These are phyloP conservation scores for Mylabris phalerata DNA, from an alignment of 1,140 invertebrate genomes.

Conservation along the genomic window DNA sequence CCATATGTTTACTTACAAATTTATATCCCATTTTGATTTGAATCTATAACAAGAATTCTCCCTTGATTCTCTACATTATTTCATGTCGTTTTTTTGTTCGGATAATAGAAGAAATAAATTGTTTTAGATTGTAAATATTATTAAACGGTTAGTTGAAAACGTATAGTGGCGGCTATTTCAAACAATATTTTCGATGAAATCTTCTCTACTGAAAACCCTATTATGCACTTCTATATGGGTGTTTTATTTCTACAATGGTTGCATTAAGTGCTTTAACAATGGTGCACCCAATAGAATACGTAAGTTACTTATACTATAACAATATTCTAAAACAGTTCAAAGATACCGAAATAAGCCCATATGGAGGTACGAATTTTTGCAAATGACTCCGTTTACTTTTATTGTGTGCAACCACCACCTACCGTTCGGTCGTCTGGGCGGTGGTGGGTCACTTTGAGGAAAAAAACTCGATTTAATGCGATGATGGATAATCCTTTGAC, in stretches of 20 bases:
- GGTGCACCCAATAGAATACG: constrained; percentile 15
- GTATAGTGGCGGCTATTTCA: constrained; percentile 6
- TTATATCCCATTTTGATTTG: background rate
- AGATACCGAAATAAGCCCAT: background rate
- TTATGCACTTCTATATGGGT: constrained; percentile 6
- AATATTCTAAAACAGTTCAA: background rate
- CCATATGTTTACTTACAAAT: constrained; percentile 7
- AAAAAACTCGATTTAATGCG: too few relatives aligned
- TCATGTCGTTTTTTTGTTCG: background rate
- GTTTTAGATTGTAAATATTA: background rate
- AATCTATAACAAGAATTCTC: background rate
- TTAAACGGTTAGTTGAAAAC: background rate
- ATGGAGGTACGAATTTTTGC: background rate
- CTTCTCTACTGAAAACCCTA: constrained; percentile 6
- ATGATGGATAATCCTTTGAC: too few relatives aligned
- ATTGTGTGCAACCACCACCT: too few relatives aligned
- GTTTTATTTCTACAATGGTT: constrained; percentile 18
- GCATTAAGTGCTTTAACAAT: constrained; percentile 19
- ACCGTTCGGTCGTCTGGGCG: too few relatives aligned
- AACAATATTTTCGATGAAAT: constrained; percentile 18
- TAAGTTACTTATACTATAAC: constrained; percentile 3
- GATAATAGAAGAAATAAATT: background rate
- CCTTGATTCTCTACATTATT: background rate
- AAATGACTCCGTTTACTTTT: background rate
- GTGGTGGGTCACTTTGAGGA: too few relatives aligned